Evolutionary conservation across 2,797 vertebrate species (phyloP).

Genomic region (Parauchenoglanis ngamensis): DNA sequence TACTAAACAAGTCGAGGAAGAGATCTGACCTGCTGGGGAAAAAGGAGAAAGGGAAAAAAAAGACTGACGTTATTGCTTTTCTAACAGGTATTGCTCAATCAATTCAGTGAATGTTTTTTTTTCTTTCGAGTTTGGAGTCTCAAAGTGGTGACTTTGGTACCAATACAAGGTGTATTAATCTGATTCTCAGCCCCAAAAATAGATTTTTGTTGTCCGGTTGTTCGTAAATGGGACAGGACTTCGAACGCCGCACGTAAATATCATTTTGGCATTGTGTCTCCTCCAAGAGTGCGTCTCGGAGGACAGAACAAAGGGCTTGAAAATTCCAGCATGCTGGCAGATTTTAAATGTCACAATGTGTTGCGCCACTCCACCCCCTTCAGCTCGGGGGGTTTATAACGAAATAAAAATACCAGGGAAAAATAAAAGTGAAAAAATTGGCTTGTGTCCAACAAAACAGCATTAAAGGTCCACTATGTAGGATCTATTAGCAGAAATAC

Average conservation of each 20-base stretch:
- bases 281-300: neutral
- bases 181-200: neutral
- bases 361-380: neutral
- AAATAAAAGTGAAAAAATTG: neutral
- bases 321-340: neutral
- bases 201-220: neutral
- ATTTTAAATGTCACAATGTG: conserved; percentile 13
- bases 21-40: neutral
- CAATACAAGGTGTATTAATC: neutral
- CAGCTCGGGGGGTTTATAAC: neutral
- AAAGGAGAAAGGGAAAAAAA: neutral
- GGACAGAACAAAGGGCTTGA: neutral
- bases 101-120: neutral
- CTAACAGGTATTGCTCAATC: neutral
- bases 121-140: neutral
- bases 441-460: neutral
- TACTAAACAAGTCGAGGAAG: neutral
- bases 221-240: neutral
- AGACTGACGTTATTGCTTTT: too few species aligned
- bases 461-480: neutral
- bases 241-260: neutral
- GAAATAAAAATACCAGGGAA: neutral
- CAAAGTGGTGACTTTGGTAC: neutral
- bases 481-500: too few species aligned
- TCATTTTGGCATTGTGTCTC: neutral